Evolutionary conservation across 2,888 invertebrate species (phyloP).

Genomic region (Drosophila paranaensis): DNA sequence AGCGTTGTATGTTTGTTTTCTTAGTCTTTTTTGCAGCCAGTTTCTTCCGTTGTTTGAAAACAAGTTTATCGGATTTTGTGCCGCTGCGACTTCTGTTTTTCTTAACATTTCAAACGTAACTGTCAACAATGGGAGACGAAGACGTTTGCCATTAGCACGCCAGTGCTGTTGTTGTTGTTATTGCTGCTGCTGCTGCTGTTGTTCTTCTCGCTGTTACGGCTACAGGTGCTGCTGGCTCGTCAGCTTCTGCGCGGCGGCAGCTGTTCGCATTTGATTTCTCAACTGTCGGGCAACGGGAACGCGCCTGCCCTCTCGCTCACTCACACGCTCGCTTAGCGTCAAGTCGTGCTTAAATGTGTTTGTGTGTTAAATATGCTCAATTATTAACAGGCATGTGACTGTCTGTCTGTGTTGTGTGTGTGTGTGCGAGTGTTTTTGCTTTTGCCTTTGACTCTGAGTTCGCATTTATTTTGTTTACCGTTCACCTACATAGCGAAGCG

Average conservation of each 20-base stretch:
- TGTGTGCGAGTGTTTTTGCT: constrained; percentile 21
- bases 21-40: constrained; percentile 33
- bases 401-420: constrained; percentile 1
- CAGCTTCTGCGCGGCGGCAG: constrained; percentile 49
- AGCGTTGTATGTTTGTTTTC: constrained; percentile 27
- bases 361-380: constrained; percentile 60
- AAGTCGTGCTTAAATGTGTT: constrained; percentile 43
- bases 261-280: constrained; percentile 36
- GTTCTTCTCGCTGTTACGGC: constrained; percentile 36
- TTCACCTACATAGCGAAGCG: constrained; percentile 52
- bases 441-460: constrained; percentile 31
- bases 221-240: constrained; percentile 41
- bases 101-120: constrained; percentile 73
- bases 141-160: constrained; percentile 36
- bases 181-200: constrained; percentile 14
- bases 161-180: constrained; percentile 23
- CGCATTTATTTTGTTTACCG: constrained; percentile 66
- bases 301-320: constrained; percentile 25
- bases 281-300: constrained; percentile 52
- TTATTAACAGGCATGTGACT: constrained; percentile 30
- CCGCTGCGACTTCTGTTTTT: constrained; percentile 62
- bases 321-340: constrained; percentile 21
- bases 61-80: constrained; percentile 63
- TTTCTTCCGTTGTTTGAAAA: constrained; percentile 67
- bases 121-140: constrained; percentile 69